Percentiles rank a stretch among this genome's conserved stretches.
Conservation (phyloP, 1,140 invertebrate species). For the Phenacoccus solenopsis region DNA sequence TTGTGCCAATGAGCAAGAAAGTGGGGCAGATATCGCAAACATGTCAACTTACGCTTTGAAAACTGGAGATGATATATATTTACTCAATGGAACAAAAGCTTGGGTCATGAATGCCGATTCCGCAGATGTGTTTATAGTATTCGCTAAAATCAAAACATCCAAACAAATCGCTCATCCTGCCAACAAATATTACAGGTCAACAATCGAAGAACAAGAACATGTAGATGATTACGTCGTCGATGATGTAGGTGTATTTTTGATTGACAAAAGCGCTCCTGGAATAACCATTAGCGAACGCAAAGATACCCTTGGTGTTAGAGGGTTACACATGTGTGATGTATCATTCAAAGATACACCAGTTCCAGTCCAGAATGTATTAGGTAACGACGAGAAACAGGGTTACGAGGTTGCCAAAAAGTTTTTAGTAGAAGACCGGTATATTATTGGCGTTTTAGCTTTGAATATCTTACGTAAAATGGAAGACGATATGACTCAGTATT, state of each 20-base stretch:
- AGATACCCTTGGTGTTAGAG: slow-evolving; percentile 4
- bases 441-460: neutral
- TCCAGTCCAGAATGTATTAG: neutral
- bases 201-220: neutral
- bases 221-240: neutral
- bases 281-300: neutral
- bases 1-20: slow-evolving; percentile 20
- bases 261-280: slow-evolving; percentile 19
- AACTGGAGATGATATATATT: neutral
- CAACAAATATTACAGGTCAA: neutral
- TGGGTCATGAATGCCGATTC: slow-evolving; percentile 24
- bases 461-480: neutral
- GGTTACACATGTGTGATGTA: slow-evolving; percentile 12
- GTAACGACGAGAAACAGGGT: neutral
- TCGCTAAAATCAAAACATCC: slow-evolving; percentile 10
- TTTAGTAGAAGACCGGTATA: neutral
- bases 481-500: neutral
- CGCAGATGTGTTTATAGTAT: slow-evolving; percentile 23
- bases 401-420: slow-evolving; percentile 14
- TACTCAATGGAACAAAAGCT: slow-evolving; percentile 23
- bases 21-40: slow-evolving; percentile 19
- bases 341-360: slow-evolving; percentile 13
- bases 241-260: slow-evolving; percentile 19
- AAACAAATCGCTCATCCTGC: neutral
- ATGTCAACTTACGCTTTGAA: slow-evolving; percentile 9